Evolutionary conservation across 2,797 vertebrate species (phyloP).

Genomic region (Poeciliopsis presidionis): DNA sequence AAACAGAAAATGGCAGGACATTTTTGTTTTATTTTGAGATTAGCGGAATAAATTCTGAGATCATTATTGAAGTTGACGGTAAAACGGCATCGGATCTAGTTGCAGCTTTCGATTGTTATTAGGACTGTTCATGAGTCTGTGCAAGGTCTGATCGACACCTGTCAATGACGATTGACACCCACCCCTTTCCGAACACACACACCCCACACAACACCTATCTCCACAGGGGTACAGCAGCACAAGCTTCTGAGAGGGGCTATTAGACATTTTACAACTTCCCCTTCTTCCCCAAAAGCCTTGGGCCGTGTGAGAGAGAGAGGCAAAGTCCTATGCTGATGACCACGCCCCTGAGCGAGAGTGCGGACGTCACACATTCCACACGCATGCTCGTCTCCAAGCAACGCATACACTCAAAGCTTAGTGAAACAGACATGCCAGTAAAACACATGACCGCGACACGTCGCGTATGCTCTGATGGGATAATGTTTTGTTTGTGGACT

Average conservation of each 20-base stretch:
- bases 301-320: conserved; percentile 49
- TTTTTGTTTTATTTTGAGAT: neutral
- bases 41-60: neutral
- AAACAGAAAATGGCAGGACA: neutral
- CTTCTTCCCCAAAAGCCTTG: conserved; percentile 58
- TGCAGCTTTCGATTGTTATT: neutral
- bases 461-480: conserved; percentile 56
- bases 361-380: conserved; percentile 82
- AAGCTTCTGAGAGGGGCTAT: conserved; percentile 66
- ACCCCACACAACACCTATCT: neutral
- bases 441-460: conserved; percentile 63
- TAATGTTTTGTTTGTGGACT: conserved; percentile 64
- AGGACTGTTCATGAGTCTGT: conserved; percentile 20
- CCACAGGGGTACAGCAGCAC: conserved; percentile 49
- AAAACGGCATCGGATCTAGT: neutral
- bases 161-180: conserved; percentile 38
- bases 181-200: neutral
- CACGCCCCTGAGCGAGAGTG: conserved; percentile 74
- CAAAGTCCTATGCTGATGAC: conserved; percentile 62
- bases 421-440: conserved; percentile 65
- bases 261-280: conserved; percentile 80
- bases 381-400: conserved; percentile 66
- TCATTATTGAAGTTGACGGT: neutral
- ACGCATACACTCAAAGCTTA: conserved; percentile 60
- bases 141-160: conserved; percentile 62